Percentiles rank a stretch among this genome's conserved stretches.
phyloP scores from a whole-genome alignment of 37 sponge, comb jelly and placozoan species.

The Petrosia ficiformis region DNA sequence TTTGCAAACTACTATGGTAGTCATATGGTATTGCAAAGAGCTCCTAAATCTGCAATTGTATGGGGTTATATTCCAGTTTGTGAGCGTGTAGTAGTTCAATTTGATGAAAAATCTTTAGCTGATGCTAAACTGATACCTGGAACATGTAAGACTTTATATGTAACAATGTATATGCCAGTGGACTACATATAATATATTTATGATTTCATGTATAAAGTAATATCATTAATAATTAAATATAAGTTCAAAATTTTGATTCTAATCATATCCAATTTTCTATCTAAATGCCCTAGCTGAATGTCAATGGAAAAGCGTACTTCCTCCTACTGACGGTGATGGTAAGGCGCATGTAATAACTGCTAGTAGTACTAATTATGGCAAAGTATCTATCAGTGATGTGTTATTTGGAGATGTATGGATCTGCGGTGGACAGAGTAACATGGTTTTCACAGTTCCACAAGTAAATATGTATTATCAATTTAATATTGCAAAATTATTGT shows the following conservation, averaged over 20 bases:
- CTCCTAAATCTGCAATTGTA: background rate
- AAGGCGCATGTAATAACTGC: constrained; percentile 1
- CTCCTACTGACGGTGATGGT: background rate
- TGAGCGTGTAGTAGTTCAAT: background rate
- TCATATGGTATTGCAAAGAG: constrained; percentile 41
- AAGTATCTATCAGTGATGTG: constrained; percentile 11
- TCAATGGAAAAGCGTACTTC: constrained; percentile 5
- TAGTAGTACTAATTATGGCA: background rate
- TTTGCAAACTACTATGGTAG: constrained; percentile 18
- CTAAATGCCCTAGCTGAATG: background rate
- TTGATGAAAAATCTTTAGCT: background rate
- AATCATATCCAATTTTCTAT: no score
- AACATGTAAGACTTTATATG: background rate
- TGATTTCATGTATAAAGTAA: background rate
- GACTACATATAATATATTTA: background rate
- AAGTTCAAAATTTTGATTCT: background rate
- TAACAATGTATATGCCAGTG: background rate
- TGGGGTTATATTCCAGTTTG: constrained; percentile 13
- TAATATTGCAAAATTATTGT: background rate
- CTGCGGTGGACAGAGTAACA: constrained; percentile 52
- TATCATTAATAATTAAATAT: background rate
- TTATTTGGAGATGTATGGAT: constrained; percentile 47
- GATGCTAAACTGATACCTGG: constrained; percentile 24
- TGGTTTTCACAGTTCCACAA: constrained; percentile 20
- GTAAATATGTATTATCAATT: background rate